These are phyloP conservation scores for Philhelius pedissequus DNA, from an alignment of 2,888 invertebrate species.

Conservation along the genomic window DNA sequence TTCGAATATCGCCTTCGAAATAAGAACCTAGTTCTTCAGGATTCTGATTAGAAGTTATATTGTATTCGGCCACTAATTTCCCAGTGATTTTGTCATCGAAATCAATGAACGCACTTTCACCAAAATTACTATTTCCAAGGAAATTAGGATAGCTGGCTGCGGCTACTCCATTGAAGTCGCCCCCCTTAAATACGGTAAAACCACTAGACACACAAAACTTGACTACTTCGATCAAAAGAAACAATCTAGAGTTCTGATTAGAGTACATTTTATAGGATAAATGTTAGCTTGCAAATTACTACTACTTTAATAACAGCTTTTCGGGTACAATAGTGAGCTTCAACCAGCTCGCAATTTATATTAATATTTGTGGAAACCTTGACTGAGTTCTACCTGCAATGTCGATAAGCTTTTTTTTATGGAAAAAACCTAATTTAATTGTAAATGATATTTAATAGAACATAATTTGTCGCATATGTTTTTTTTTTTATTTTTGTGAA, in stretches of 20 bases:
- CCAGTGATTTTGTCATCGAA: constrained; percentile 78
- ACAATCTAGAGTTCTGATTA: not conserved
- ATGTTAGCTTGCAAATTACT: not conserved
- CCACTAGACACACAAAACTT: not conserved
- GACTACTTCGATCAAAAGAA: not conserved
- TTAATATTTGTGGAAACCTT: not conserved
- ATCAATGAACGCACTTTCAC: constrained; percentile 77
- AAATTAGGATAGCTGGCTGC: too few relatives aligned
- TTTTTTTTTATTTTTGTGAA: not conserved
- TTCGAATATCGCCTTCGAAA: constrained; percentile 87
- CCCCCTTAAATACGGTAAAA: not conserved
- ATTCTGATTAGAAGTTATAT: constrained; percentile 79
- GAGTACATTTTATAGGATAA: not conserved
- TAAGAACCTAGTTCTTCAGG: constrained; percentile 91
- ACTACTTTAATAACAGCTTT: not conserved
- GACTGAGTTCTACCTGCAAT: not conserved
- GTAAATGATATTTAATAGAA: not conserved
- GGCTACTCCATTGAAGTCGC: not conserved
- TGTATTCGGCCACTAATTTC: constrained; percentile 64
- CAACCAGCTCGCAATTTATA: not conserved
- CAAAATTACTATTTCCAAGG: constrained; percentile 57
- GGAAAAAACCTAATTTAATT: not conserved
- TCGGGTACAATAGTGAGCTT: not conserved
- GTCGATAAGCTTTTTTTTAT: not conserved
- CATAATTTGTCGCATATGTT: not conserved